Evolutionary conservation across 64 coral and sea anemone genomes (phyloP).

Genomic region (Pocillopora verrucosa): DNA sequence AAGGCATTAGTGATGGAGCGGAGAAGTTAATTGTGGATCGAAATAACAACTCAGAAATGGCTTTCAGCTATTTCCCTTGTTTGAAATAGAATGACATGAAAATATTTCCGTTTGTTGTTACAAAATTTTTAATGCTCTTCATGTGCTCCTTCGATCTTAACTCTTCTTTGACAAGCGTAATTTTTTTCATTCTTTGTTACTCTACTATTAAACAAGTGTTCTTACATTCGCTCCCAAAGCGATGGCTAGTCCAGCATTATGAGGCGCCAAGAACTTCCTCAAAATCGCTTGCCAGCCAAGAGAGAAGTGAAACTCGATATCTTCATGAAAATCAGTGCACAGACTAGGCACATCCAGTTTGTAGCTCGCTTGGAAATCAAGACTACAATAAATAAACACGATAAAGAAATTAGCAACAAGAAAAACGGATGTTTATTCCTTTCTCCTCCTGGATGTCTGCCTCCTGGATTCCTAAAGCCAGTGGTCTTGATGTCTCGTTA

Average conservation of each 20-base stretch:
- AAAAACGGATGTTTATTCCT: background rate
- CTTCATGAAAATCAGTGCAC: slow-evolving; percentile 88
- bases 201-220: slow-evolving; percentile 9
- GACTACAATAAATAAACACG: slow-evolving; percentile 36
- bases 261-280: slow-evolving; percentile 86
- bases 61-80: too few relatives aligned
- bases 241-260: slow-evolving; percentile 85
- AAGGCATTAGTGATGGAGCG: too few relatives aligned
- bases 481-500: background rate
- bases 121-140: too few relatives aligned
- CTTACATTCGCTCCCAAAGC: slow-evolving; percentile 91
- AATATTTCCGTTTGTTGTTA: too few relatives aligned
- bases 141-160: too few relatives aligned
- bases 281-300: slow-evolving; percentile 92
- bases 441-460: background rate
- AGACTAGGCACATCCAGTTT: slow-evolving; percentile 85
- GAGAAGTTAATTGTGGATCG: too few relatives aligned
- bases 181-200: too few relatives aligned
- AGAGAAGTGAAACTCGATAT: slow-evolving; percentile 93
- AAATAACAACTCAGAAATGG: too few relatives aligned
- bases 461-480: background rate
- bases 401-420: background rate
- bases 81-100: too few relatives aligned
- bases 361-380: slow-evolving; percentile 93
- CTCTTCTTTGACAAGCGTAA: too few relatives aligned